Evolutionary conservation across 2,113 vertebrate genomes (phyloP), one percentile per base, ranked within the genome.

Genomic region (Pagrus major): DNA sequence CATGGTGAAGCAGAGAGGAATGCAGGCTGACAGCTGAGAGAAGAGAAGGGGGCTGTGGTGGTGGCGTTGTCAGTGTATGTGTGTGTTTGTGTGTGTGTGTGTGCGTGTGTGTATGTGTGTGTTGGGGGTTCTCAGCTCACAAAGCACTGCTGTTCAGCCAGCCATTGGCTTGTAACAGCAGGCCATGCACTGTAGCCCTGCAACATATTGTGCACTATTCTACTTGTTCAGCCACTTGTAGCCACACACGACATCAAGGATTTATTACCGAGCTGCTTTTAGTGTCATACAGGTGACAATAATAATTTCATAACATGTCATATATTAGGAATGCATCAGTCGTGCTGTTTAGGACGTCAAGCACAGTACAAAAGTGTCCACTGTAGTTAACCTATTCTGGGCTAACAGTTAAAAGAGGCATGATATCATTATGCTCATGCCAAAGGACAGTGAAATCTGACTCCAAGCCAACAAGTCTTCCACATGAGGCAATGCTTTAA

Each of bases 21-120:
- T 91, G 90, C 83, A 70, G 79, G 87, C 84, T 80, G 88, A 93
- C 94, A 94, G 91, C 93, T 94, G 93, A 89, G 80, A 83, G 74
- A 80, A 65, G 63, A 70, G 46, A 74, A 54, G 33, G 56, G 52
- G 76, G 41, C 46, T 39, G 55, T 23, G 31, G 21, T 25, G 70
- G 16, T 74, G 63, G 18, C 63, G 68, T 21, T 61, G 14, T n/a
- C n/a, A n/a, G 49, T 51, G 66, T 68, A 72, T 69, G 64, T 56
- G 67, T 58, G 78, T 29, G 78, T 65, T 74, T 58, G 51, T 37
- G 58, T 52, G 79, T 46, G 74, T 60, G 74, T 46, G 44, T 41
- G 29, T 63, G 46, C 63, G 51, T 74, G 56, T 84, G 55, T 64
- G 55, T 71, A 39, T 78, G 67, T 5, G 14, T 71, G 44, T 56